Percentiles rank a stretch among this genome's conserved stretches.
phyloP scores from a whole-genome alignment of 2,797 vertebrate genomes.

The Cirrhinus mrigala region DNA sequence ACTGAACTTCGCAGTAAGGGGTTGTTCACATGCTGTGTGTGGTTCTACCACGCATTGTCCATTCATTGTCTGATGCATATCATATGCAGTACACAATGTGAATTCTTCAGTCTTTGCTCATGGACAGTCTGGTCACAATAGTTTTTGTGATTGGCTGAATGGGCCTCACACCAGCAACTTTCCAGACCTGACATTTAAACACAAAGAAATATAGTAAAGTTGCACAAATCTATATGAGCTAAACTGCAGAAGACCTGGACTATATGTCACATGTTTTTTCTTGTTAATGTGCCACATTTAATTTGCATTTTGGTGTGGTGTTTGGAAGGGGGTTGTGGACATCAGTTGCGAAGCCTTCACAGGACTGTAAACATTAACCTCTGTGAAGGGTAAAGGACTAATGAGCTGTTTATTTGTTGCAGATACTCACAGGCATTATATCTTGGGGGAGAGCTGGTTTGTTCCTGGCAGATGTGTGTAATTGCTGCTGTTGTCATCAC shows the following conservation, averaged over 20 bases:
- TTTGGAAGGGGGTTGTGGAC: background rate
- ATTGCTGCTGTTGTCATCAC: background rate
- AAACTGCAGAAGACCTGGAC: background rate
- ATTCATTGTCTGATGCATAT: background rate
- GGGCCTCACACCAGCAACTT: background rate
- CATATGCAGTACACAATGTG: background rate
- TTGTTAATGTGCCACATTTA: background rate
- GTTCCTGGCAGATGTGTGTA: constrained; percentile 15
- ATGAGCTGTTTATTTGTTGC: constrained; percentile 70
- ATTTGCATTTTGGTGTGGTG: background rate
- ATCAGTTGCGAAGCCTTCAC: constrained; percentile 55
- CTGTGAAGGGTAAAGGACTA: constrained; percentile 67
- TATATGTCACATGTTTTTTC: background rate
- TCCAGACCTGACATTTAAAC: background rate
- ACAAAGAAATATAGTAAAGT: background rate
- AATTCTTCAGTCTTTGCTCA: background rate
- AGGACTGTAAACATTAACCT: constrained; percentile 44
- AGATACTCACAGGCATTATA: constrained; percentile 26
- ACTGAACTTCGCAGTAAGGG: background rate
- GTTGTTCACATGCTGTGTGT: background rate
- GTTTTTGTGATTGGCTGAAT: background rate
- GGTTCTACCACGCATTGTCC: background rate
- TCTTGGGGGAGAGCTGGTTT: constrained; percentile 7
- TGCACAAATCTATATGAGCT: too few relatives aligned
- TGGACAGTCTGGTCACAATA: background rate